phyloP scores from a whole-genome alignment of 2,797 vertebrate species.

The Paramormyrops hopkinsi region DNA sequence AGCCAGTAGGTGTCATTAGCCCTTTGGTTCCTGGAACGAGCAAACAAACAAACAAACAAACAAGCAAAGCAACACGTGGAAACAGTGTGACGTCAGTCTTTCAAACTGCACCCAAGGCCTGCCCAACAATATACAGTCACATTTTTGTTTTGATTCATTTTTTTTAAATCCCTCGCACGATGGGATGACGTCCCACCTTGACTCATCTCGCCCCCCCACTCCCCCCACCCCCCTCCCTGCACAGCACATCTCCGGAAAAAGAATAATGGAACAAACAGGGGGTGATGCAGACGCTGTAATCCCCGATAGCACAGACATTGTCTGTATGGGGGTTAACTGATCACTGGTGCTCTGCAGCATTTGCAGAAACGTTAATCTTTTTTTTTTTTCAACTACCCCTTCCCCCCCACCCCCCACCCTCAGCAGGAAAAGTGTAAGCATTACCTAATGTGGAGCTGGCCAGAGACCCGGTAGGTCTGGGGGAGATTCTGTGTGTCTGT shows the following conservation, averaged over 20 bases:
- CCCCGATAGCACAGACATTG: slow-evolving; percentile 42
- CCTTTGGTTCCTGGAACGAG: not conserved
- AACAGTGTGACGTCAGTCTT: not conserved
- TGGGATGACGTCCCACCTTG: slow-evolving; percentile 27
- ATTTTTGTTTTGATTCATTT: not conserved
- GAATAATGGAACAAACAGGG: slow-evolving; percentile 55
- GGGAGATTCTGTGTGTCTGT: slow-evolving; percentile 27
- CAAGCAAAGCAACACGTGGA: not conserved
- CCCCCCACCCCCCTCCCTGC: slow-evolving; percentile 32
- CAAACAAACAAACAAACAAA: not conserved
- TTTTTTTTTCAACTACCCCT: not conserved
- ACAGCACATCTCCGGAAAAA: slow-evolving; percentile 27
- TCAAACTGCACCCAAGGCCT: not conserved
- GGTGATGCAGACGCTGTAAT: slow-evolving; percentile 63
- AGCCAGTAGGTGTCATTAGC: not conserved
- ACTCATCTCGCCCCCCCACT: slow-evolving; percentile 32
- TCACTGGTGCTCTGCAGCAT: slow-evolving; percentile 55
- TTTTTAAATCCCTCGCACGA: slow-evolving; percentile 17
- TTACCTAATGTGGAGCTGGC: slow-evolving; percentile 46
- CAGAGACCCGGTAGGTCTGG: slow-evolving; percentile 19
- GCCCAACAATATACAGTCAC: not conserved
- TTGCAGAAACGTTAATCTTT: slow-evolving; percentile 60
- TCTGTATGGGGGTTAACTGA: slow-evolving; percentile 50
- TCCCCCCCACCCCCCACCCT: slow-evolving; percentile 19
- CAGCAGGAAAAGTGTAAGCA: slow-evolving; percentile 43